Evolutionary conservation across 2,888 invertebrate genomes (phyloP).

Genomic region (Lasioglossum morio): DNA sequence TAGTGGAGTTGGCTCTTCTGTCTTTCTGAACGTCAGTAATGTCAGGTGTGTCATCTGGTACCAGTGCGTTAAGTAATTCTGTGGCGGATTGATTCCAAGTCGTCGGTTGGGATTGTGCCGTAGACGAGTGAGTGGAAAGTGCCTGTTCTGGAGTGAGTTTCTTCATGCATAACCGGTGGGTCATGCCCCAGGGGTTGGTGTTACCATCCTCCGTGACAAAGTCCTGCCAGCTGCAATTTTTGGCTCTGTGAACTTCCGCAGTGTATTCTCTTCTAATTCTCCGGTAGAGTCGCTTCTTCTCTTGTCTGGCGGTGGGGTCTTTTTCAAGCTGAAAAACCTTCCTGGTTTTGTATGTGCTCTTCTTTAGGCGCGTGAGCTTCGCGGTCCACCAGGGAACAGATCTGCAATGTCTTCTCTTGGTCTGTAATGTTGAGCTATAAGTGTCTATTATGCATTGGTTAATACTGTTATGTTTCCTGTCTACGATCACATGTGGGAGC

Average conservation of each 20-base stretch:
- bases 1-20: accelerated
- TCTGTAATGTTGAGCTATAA: too few species aligned
- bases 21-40: neutral
- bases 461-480: too few species aligned
- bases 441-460: too few species aligned
- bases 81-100: neutral
- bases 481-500: neutral
- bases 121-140: neutral
- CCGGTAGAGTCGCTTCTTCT: neutral
- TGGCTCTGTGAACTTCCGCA: neutral
- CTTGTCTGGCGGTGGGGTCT: neutral
- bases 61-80: neutral
- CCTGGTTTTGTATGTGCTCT: neutral
- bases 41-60: slow-evolving; percentile 12
- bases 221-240: neutral
- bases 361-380: neutral
- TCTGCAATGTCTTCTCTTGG: neutral
- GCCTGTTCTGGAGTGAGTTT: neutral
- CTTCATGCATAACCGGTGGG: neutral
- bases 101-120: neutral
- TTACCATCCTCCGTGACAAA: slow-evolving; percentile 7
- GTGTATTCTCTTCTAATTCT: neutral
- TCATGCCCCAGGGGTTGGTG: slow-evolving; percentile 13
- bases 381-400: neutral
- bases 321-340: neutral